Percentiles rank a stretch among this genome's conserved stretches.
These are phyloP conservation scores for Ginglymostoma cirratum DNA, from an alignment of 2,113 vertebrate species.

Conservation along the genomic window DNA sequence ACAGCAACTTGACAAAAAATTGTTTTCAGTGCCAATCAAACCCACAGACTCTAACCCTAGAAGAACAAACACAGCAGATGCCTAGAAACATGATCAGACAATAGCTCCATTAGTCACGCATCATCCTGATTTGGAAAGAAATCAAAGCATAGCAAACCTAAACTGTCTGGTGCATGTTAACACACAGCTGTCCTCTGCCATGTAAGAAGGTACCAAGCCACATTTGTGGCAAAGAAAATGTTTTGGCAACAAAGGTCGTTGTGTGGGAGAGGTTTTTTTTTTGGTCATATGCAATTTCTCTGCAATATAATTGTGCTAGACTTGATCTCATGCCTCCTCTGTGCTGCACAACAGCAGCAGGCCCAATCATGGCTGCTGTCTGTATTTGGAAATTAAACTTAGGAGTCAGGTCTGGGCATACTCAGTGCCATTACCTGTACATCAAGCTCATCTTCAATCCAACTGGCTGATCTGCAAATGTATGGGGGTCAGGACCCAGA, in stretches of 20 bases:
- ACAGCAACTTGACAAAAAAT: background rate
- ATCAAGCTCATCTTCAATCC: background rate
- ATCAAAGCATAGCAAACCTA: background rate
- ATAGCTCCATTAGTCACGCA: too few relatives aligned
- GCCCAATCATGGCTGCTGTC: background rate
- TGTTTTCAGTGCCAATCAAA: background rate
- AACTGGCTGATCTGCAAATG: background rate
- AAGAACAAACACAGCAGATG: too few relatives aligned
- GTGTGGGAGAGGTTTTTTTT: background rate
- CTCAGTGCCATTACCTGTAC: background rate
- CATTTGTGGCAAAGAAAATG: background rate
- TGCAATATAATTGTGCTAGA: background rate
- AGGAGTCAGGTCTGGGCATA: background rate
- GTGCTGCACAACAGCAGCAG: background rate
- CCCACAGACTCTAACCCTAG: background rate
- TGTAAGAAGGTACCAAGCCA: background rate
- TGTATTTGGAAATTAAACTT: background rate
- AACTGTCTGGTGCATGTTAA: background rate
- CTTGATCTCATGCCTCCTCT: background rate
- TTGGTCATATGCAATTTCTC: background rate
- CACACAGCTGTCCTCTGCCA: background rate
- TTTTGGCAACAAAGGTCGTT: background rate
- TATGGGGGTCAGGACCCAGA: background rate
- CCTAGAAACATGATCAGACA: too few relatives aligned
- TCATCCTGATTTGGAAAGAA: too few relatives aligned